phyloP scores from a whole-genome alignment of 2,797 vertebrate genomes.

The Aselliscus stoliczkanus region DNA sequence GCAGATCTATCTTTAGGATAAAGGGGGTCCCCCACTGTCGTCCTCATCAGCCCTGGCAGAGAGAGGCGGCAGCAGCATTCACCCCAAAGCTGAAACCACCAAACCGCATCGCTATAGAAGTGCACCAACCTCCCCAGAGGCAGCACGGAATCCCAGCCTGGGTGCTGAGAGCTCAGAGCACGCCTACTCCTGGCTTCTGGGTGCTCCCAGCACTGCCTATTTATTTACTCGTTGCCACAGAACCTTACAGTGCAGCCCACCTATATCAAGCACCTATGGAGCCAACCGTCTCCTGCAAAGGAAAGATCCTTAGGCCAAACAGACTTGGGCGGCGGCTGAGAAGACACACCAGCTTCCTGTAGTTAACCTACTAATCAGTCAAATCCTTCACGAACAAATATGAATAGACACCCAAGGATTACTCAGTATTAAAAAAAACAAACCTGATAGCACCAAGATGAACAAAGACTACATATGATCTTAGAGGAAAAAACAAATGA shows the following conservation, averaged over 20 bases:
- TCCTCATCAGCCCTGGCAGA: background rate
- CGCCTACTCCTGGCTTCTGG: background rate
- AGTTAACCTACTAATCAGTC: background rate
- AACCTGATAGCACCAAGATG: background rate
- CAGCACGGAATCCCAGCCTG: no score
- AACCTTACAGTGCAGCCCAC: background rate
- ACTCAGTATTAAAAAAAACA: background rate
- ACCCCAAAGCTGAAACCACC: background rate
- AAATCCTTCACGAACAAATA: background rate
- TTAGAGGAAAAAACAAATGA: background rate
- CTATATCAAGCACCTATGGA: background rate
- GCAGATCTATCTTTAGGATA: background rate
- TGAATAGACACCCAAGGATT: background rate
- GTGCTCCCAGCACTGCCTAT: background rate
- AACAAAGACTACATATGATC: background rate
- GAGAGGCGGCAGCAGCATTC: background rate
- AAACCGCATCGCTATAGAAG: background rate
- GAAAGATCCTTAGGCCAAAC: background rate
- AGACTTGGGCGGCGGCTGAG: background rate
- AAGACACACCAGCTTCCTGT: background rate
- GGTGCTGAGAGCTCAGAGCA: background rate
- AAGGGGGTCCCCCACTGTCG: background rate
- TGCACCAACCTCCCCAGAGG: background rate
- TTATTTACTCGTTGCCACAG: background rate
- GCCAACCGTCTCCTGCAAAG: background rate